A percentile compares a stretch with the other conserved stretches of the same genome.
Conservation (phyloP, 2,888 invertebrate genomes). For the Lypha dubia region DNA sequence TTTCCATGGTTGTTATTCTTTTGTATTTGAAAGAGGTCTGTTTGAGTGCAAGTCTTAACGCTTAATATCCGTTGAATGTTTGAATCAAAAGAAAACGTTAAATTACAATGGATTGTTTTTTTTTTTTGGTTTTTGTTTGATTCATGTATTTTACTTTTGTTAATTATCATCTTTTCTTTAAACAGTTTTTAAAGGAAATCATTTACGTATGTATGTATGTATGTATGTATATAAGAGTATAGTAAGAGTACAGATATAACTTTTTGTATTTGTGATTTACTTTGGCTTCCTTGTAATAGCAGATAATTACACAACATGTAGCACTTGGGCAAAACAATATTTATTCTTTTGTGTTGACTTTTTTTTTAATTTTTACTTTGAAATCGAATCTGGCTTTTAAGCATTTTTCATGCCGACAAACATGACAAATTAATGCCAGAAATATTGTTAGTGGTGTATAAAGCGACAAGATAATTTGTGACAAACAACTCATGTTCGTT, state of each 20-base stretch:
- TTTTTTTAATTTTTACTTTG: slow-evolving; percentile 54
- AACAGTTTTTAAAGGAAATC: neutral
- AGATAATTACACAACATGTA: slow-evolving; percentile 59
- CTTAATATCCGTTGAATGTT: slow-evolving; percentile 48
- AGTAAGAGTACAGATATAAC: slow-evolving; percentile 21
- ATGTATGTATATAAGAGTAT: no score
- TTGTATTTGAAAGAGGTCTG: slow-evolving; percentile 26
- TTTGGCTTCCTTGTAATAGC: slow-evolving; percentile 60
- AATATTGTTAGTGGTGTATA: slow-evolving; percentile 22
- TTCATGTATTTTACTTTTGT: slow-evolving; percentile 30
- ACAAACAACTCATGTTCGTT: slow-evolving; percentile 21
- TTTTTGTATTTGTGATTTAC: slow-evolving; percentile 50
- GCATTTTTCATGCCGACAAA: slow-evolving; percentile 66
- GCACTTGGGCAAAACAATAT: slow-evolving; percentile 45
- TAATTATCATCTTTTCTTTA: slow-evolving; percentile 60
- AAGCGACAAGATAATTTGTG: neutral
- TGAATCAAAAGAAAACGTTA: slow-evolving; percentile 45
- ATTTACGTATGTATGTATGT: neutral
- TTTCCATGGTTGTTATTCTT: neutral
- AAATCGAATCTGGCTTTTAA: slow-evolving; percentile 69
- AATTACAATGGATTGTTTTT: slow-evolving; percentile 33
- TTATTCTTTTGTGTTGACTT: slow-evolving; percentile 30
- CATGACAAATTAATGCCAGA: slow-evolving; percentile 64
- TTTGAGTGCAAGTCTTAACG: slow-evolving; percentile 63
- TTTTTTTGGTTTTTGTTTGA: neutral